Evolutionary conservation across 2,113 vertebrate genomes (phyloP), one percentile per base, ranked within the genome.

Genomic region (Urocynchramus pylzowi): DNA sequence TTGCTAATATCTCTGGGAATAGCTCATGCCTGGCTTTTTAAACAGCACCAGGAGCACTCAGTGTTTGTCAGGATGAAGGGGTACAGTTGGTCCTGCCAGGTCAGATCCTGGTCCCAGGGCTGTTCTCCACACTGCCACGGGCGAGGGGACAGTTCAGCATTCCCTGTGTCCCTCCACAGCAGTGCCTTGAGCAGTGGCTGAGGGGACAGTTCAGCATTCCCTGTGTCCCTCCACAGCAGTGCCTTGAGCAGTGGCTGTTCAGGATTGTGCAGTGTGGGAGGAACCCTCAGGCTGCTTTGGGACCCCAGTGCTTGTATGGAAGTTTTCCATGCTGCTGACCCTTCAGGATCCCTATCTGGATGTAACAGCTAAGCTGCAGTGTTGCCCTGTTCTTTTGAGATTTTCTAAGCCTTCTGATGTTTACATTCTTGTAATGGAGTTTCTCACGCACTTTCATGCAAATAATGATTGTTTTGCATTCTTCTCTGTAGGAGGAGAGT

Each of bases 191-290:
- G 44, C 63, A 47, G 54, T 1, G 2, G 8, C 1, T 23, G 1
- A 9, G 16, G 12, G 5, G 35, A 11, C 3, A 28, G 27, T 26
- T 59, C 33, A 64, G 28, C 19, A 28, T 41, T 6, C 7, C 6
- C 57, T 11, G 11, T 1, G 37, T n/a, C 5, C 42, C 33, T n/a
- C 39, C 33, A 1, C 27, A 41, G 75, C 39, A 28, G 0, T 9
- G 45, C 63, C 69, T 30, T 6, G 42, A 19, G 44, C 63, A 47
- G 45, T 2, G 59, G 8, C 1, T 23, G 4, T 13, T 61, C 42
- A 49, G 22, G 37, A 7, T 28, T 4, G 0, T 2, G 2, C 10
- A 68, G 54, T 1, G 2, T 1, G 26, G 50, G 12, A 74, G 45
- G 78, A 52, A 9, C 16, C 13, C n/a, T 33, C 14, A 24, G 54